Conservation (phyloP, 2,797 vertebrate species). For the Eupleurogrammus muticus region DNA sequence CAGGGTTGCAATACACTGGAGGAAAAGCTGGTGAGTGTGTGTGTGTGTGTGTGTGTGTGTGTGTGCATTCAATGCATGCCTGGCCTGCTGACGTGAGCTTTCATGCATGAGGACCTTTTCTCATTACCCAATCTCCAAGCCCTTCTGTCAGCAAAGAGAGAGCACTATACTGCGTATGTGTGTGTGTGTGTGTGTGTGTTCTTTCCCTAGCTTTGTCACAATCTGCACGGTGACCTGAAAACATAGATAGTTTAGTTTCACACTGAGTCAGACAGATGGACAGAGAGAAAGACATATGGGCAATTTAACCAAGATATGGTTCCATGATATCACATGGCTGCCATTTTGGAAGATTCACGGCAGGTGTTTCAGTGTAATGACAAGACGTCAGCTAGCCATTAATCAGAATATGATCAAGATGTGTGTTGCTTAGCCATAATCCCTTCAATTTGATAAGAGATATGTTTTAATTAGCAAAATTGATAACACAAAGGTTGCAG, state of each 20-base stretch:
- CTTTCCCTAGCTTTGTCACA: conserved; percentile 65
- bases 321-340: conserved; percentile 31
- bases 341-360: conserved; percentile 24
- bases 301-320: conserved; percentile 58
- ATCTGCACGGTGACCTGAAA: conserved; percentile 71
- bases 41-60: conserved; percentile 11
- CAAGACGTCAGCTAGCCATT: conserved; percentile 2
- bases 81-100: conserved; percentile 64
- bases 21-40: neutral
- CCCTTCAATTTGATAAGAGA: neutral
- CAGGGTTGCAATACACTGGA: no score
- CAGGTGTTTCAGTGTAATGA: conserved; percentile 31
- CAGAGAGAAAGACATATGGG: conserved; percentile 68
- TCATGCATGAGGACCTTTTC: conserved; percentile 78
- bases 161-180: conserved; percentile 22
- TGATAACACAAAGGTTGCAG: no score
- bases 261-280: conserved; percentile 71
- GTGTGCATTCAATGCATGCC: conserved; percentile 24
- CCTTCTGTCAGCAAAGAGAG: conserved; percentile 73
- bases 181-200: conserved; percentile 39
- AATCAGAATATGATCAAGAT: neutral
- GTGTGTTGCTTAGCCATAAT: neutral
- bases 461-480: neutral
- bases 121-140: conserved; percentile 73
- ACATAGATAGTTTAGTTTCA: conserved; percentile 72